phyloP scores from a whole-genome alignment of 1,140 invertebrate genomes.

The Drosophila tropicalis region DNA sequence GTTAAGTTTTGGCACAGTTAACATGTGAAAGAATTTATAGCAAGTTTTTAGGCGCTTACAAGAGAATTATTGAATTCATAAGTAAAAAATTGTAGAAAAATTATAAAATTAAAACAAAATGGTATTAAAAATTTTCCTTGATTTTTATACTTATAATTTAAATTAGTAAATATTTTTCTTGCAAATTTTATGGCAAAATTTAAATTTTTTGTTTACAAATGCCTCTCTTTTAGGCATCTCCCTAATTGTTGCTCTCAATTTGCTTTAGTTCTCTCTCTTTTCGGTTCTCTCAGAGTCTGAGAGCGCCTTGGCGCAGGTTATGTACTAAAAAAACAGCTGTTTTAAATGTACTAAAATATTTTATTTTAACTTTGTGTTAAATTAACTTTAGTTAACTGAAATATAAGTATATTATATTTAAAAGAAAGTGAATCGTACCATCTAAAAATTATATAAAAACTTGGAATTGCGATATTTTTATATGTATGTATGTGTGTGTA shows the following conservation, averaged over 20 bases:
- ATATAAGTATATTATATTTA: too few relatives aligned
- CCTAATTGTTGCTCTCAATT: constrained; percentile 4
- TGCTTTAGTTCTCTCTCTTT: not conserved
- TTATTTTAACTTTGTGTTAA: not conserved
- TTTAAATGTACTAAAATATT: not conserved
- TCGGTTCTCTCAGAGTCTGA: not conserved
- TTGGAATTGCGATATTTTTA: not conserved
- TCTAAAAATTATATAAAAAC: not conserved
- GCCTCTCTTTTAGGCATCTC: constrained; percentile 13
- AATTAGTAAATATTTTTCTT: not conserved
- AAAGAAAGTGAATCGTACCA: too few relatives aligned
- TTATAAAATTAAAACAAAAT: not conserved
- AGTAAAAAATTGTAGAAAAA: not conserved
- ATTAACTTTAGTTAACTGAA: not conserved
- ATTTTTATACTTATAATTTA: not conserved
- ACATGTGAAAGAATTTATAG: constrained; percentile 24
- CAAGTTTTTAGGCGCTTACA: constrained; percentile 32
- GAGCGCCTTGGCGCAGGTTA: not conserved
- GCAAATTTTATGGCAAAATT: constrained; percentile 50
- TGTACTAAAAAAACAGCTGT: constrained; percentile 8
- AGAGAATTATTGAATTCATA: not conserved
- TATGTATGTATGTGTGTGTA: not conserved
- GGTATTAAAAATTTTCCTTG: not conserved
- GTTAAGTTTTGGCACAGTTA: constrained; percentile 12
- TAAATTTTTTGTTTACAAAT: constrained; percentile 65